Percentiles rank a stretch among this genome's conserved stretches.
phyloP scores from a whole-genome alignment of 1,140 invertebrate species.

The Patella vulgata region DNA sequence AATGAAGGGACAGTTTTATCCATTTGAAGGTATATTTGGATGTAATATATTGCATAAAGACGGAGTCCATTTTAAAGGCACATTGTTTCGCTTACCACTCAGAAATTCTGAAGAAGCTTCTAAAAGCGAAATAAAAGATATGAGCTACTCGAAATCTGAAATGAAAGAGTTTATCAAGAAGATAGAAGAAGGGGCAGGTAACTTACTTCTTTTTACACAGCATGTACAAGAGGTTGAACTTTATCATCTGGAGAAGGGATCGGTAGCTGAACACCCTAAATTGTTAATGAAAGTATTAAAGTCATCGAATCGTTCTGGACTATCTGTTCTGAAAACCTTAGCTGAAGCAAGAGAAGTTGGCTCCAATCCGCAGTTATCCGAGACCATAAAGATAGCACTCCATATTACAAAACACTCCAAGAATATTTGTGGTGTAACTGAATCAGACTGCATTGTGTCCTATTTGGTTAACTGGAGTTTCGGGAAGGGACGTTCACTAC shows the following conservation, averaged over 20 bases:
- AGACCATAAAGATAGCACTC: conserved; percentile 6
- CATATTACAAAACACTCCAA: not conserved
- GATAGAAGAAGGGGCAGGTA: conserved; percentile 43
- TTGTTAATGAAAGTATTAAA: conserved; percentile 22
- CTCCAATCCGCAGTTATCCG: not conserved
- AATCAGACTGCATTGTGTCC: not conserved
- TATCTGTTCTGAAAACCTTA: not conserved
- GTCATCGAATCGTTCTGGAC: not conserved
- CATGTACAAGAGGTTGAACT: conserved; percentile 52
- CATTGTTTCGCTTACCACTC: conserved; percentile 58
- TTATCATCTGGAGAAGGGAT: conserved; percentile 39
- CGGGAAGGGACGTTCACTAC: conserved; percentile 15
- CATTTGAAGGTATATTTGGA: conserved; percentile 53
- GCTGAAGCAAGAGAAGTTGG: not conserved
- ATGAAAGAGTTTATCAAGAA: conserved; percentile 47
- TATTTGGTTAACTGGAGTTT: conserved; percentile 42
- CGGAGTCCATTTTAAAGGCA: conserved; percentile 38
- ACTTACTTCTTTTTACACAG: conserved; percentile 59
- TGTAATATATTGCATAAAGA: conserved; percentile 20
- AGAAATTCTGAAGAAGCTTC: conserved; percentile 45
- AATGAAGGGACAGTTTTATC: conserved; percentile 26
- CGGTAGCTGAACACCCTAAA: conserved; percentile 1
- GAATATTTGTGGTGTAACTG: not conserved
- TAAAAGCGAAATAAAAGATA: conserved; percentile 50
- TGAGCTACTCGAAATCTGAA: conserved; percentile 46